Evolutionary conservation across 1,140 invertebrate genomes (phyloP).

Genomic region (Drosophila azteca): DNA sequence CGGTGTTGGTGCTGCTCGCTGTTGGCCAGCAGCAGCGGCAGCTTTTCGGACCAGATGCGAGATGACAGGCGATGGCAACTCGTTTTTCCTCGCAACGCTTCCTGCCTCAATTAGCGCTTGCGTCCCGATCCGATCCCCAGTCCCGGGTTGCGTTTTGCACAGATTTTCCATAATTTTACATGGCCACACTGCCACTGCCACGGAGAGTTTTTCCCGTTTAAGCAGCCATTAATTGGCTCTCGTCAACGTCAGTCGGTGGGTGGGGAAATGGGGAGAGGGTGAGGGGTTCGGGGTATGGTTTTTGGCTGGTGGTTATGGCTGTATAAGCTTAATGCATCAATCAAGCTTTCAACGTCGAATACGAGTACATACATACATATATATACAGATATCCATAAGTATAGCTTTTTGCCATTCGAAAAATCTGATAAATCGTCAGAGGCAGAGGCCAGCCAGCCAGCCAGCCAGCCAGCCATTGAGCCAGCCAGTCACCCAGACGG

Average conservation of each 20-base stretch:
- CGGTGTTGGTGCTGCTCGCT: no score
- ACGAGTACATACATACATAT: no score
- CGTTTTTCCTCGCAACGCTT: slow-evolving; percentile 63
- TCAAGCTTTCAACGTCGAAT: slow-evolving; percentile 73
- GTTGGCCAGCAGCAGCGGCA: no score
- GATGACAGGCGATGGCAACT: slow-evolving; percentile 64
- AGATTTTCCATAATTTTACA: slow-evolving; percentile 70
- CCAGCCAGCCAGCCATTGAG: background rate
- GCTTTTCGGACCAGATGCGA: slow-evolving; percentile 33
- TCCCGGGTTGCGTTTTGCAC: slow-evolving; percentile 39
- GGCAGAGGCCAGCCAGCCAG: slow-evolving; percentile 11
- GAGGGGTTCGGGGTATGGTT: background rate
- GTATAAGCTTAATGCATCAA: slow-evolving; percentile 72
- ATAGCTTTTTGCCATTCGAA: slow-evolving; percentile 49
- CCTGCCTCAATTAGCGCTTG: slow-evolving; percentile 73
- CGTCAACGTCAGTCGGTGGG: slow-evolving; percentile 39
- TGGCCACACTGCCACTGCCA: slow-evolving; percentile 25
- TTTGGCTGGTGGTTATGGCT: slow-evolving; percentile 8
- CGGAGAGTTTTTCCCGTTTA: slow-evolving; percentile 48
- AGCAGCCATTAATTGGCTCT: slow-evolving; percentile 69
- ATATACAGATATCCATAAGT: slow-evolving; percentile 31
- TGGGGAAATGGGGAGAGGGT: background rate
- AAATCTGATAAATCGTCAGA: slow-evolving; percentile 57
- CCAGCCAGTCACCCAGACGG: background rate
- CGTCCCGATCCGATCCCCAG: no score